Conservation (phyloP, 2,888 invertebrate species). For the Holacanthella duospinosa region DNA sequence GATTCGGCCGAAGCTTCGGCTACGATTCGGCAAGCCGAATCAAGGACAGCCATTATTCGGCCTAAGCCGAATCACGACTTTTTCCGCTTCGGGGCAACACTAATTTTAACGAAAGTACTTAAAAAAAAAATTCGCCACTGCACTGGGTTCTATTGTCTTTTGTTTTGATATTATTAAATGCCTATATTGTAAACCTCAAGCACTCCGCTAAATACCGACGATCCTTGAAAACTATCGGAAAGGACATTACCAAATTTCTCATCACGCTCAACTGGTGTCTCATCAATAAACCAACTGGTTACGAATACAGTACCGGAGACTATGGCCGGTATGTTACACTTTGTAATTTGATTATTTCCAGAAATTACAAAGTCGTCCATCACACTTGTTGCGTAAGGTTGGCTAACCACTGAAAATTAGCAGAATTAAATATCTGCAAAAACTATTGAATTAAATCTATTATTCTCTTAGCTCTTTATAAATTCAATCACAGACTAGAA, state of each 20-base stretch:
- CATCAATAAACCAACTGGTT: conserved; percentile 49
- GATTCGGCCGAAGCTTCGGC: too few species aligned
- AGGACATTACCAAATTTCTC: conserved; percentile 2
- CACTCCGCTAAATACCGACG: neutral
- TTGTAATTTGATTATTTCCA: conserved; percentile 60
- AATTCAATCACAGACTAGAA: neutral
- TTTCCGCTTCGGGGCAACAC: too few species aligned
- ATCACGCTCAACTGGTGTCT: conserved; percentile 3
- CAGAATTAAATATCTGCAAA: neutral
- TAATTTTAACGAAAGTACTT: too few species aligned
- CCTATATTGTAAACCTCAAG: neutral
- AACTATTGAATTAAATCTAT: neutral
- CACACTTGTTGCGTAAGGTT: conserved; percentile 60
- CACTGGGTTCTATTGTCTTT: too few species aligned
- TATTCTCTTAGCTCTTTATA: neutral
- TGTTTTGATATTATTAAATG: too few species aligned
- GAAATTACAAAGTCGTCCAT: conserved; percentile 62
- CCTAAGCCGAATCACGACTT: too few species aligned
- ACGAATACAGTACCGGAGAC: conserved; percentile 62
- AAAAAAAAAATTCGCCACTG: too few species aligned
- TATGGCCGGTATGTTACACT: conserved; percentile 64
- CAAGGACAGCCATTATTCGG: too few species aligned
- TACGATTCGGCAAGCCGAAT: too few species aligned
- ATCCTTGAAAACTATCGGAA: neutral
- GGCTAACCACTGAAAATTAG: conserved; percentile 54